phyloP scores from a whole-genome alignment of 2,113 vertebrate species.

The pig (Sus scrofa) region T2T-Sscrofa CM000825.6:80073001-80073500 shows the following conservation, averaged over 20 bases:
- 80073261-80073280: too few relatives aligned
- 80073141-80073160: neutral
- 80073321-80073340: neutral
- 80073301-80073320: too few relatives aligned
- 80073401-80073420: neutral
- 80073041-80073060: neutral
- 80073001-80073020: neutral
- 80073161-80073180: neutral
- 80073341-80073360: neutral
- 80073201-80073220: neutral
- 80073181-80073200: neutral
- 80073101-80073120: neutral
- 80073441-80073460: neutral
- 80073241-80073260: too few relatives aligned
- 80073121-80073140: neutral
- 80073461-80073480: neutral
- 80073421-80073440: neutral
- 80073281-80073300: too few relatives aligned
- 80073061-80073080: neutral
- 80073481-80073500: constrained; percentile 4
- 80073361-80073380: neutral
- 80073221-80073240: neutral
- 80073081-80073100: neutral
- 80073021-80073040: neutral
- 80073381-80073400: neutral